Conservation (phyloP, 1,140 invertebrate genomes). For the Bombyx mandarina region DNA sequence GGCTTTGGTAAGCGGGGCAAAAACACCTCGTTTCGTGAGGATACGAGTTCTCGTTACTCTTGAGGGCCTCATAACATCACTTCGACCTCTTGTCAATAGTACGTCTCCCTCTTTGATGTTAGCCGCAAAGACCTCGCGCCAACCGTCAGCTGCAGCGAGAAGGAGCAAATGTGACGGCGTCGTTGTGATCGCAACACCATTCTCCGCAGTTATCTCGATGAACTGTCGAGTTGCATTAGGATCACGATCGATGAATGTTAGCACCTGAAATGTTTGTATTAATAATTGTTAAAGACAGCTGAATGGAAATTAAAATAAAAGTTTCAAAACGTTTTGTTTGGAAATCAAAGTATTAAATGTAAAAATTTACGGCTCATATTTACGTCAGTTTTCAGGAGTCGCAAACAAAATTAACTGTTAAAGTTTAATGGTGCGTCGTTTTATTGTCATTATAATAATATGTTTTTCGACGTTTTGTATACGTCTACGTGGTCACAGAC, state of each 20-base stretch:
- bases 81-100: constrained; percentile 67
- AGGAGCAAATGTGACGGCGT: constrained; percentile 89
- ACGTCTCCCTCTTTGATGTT: constrained; percentile 52
- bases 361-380: too few species aligned
- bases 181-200: constrained; percentile 79
- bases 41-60: constrained; percentile 74
- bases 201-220: constrained; percentile 78
- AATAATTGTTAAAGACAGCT: too few species aligned
- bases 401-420: too few species aligned
- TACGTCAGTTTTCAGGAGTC: too few species aligned
- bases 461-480: too few species aligned
- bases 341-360: too few species aligned
- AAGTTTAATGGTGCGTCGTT: too few species aligned
- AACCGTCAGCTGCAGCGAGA: constrained; percentile 60
- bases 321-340: too few species aligned
- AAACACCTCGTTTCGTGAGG: constrained; percentile 80
- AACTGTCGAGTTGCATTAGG: constrained; percentile 78
- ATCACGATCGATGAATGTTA: constrained; percentile 88
- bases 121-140: constrained; percentile 59
- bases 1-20: constrained; percentile 88
- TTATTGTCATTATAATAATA: too few species aligned
- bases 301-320: too few species aligned
- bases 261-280: constrained; percentile 37
- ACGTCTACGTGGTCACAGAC: too few species aligned
- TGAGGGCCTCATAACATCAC: constrained; percentile 71